A percentile compares a stretch with the other conserved stretches of the same genome.
Evolutionary conservation across 2,888 invertebrate genomes (phyloP).

Genomic region (Oasisia sp.): DNA sequence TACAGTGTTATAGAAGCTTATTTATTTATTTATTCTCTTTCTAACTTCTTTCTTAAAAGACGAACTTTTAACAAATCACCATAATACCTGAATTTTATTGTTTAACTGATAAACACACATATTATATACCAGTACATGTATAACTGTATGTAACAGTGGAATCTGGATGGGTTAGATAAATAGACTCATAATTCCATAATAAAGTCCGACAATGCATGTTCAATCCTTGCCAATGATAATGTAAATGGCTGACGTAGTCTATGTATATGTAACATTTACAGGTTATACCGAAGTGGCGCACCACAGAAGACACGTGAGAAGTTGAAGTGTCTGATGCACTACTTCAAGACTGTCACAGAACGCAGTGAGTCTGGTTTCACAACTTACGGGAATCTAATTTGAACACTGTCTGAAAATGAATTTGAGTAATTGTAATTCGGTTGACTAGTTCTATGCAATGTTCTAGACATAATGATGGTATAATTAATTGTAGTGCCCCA

Average conservation of each 20-base stretch:
- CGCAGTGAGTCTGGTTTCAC: constrained; percentile 28
- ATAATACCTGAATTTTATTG: constrained; percentile 71
- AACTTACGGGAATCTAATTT: neutral
- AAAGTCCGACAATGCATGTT: no score
- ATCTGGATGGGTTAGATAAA: no score
- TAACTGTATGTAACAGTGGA: no score
- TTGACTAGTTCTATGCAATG: no score
- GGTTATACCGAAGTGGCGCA: constrained; percentile 67
- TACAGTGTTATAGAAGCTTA: constrained; percentile 68
- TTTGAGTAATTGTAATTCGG: no score
- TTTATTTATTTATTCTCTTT: no score
- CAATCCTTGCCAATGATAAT: neutral
- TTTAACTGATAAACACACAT: constrained; percentile 65
- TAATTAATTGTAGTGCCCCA: constrained; percentile 71
- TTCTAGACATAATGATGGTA: no score
- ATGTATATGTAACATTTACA: constrained; percentile 61
- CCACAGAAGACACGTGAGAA: constrained; percentile 74
- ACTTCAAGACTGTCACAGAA: constrained; percentile 81
- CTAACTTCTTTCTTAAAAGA: no score
- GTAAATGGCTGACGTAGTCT: neutral
- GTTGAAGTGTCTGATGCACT: constrained; percentile 87
- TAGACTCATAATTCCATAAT: no score
- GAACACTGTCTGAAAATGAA: no score
- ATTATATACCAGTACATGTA: no score
- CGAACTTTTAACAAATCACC: no score